Evolutionary conservation across 2,797 vertebrate genomes (phyloP).

Genomic region (Brotula barbata): DNA sequence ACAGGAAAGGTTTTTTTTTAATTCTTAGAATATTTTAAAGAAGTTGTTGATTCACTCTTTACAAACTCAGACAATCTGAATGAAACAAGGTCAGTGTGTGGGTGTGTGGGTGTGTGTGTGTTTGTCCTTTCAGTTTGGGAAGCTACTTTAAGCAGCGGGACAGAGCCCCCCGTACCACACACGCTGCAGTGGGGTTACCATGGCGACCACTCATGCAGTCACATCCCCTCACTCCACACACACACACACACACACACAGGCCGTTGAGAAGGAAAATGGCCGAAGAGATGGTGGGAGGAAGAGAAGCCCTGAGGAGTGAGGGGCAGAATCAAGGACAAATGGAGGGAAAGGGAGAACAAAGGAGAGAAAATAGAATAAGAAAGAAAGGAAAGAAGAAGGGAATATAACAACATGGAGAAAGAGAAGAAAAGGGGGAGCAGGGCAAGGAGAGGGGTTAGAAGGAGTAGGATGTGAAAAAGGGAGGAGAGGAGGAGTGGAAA

Average conservation of each 20-base stretch:
- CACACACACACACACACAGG: constrained; percentile 14
- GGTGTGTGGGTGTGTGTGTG: constrained; percentile 17
- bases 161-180: constrained; percentile 20
- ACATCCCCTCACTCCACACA: neutral
- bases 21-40: too few species aligned
- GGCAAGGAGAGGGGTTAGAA: neutral
- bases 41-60: neutral
- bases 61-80: constrained; percentile 30
- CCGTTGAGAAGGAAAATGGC: neutral
- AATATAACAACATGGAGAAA: neutral
- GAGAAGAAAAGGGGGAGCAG: neutral
- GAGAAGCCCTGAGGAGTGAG: neutral
- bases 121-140: constrained; percentile 47
- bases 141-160: constrained; percentile 34
- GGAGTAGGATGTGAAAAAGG: too few species aligned
- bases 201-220: constrained; percentile 51
- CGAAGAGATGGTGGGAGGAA: neutral
- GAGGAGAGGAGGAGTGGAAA: neutral
- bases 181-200: constrained; percentile 53
- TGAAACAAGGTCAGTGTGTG: constrained; percentile 21
- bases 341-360: neutral
- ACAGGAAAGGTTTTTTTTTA: too few species aligned
- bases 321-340: constrained; percentile 8
- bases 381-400: too few species aligned
- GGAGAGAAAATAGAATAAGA: neutral